phyloP scores from a whole-genome alignment of 2,888 invertebrate species.

The Hirtodrosophila histrioides region DNA sequence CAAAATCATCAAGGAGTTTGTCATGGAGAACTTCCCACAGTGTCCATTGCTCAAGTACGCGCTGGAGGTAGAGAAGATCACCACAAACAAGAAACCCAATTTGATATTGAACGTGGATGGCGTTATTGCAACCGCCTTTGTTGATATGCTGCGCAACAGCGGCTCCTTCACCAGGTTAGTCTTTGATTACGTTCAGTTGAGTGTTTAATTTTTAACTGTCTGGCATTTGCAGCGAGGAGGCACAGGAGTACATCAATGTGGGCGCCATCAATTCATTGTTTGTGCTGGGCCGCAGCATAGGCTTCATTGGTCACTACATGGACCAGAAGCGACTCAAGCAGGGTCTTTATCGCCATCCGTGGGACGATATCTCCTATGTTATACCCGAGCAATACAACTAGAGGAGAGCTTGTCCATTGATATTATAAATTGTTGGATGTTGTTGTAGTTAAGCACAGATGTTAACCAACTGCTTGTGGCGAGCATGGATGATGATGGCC shows the following conservation, averaged over 20 bases:
- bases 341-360: constrained; percentile 99
- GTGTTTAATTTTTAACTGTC: not conserved
- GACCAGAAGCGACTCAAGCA: constrained; percentile 99
- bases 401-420: constrained; percentile 40
- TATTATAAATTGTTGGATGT: constrained; percentile 68
- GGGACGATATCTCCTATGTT: constrained; percentile 95
- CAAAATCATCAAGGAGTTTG: constrained; percentile 97
- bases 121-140: constrained; percentile 98
- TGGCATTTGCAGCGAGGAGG: constrained; percentile 90
- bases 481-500: constrained; percentile 55
- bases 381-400: constrained; percentile 84
- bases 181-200: too few species aligned
- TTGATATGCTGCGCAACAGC: constrained; percentile 96
- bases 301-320: constrained; percentile 99
- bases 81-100: constrained; percentile 99
- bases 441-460: constrained; percentile 79
- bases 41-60: constrained; percentile 98
- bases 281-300: constrained; percentile 98
- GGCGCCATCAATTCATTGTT: constrained; percentile 99
- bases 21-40: constrained; percentile 95
- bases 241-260: constrained; percentile 98
- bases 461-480: constrained; percentile 69
- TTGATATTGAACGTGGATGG: constrained; percentile 99
- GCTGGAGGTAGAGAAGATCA: constrained; percentile 98
- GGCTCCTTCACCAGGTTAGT: constrained; percentile 95